Percentiles rank a stretch among this genome's conserved stretches.
Conservation (phyloP, 2,888 invertebrate species). For the Buathra laborator region DNA sequence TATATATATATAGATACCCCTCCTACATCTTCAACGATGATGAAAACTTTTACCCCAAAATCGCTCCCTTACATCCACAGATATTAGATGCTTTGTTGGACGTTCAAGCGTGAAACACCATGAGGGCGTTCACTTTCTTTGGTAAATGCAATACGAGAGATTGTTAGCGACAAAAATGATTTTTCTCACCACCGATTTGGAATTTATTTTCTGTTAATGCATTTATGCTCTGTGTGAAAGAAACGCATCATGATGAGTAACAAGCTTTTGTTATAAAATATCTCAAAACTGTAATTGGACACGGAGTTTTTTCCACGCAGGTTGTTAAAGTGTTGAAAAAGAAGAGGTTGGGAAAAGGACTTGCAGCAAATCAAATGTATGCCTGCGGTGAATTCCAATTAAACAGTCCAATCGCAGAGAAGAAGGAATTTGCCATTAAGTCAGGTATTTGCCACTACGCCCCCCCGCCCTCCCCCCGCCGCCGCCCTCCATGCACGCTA, state of each 20-base stretch:
- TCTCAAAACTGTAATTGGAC: neutral
- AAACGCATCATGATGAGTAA: too few species aligned
- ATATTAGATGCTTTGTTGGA: neutral
- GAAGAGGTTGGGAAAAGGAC: neutral
- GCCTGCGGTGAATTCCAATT: neutral
- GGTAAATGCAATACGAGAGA: neutral
- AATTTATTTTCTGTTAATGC: neutral
- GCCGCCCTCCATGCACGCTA: neutral
- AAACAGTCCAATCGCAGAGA: neutral
- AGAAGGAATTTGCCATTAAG: neutral
- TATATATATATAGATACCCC: neutral
- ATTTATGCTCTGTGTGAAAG: neutral
- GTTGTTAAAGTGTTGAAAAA: neutral
- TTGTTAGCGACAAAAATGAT: neutral
- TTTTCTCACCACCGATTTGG: neutral
- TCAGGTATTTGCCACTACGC: neutral
- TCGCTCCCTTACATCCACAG: neutral
- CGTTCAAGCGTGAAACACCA: neutral
- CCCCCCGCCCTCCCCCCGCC: neutral
- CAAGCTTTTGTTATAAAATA: too few species aligned
- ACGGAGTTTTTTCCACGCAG: neutral
- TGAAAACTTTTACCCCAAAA: neutral
- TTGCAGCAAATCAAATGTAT: neutral
- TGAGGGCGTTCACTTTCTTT: neutral
- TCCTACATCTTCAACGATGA: neutral